Conservation (phyloP, 2,888 invertebrate genomes). For the Chironomus riparius region DNA sequence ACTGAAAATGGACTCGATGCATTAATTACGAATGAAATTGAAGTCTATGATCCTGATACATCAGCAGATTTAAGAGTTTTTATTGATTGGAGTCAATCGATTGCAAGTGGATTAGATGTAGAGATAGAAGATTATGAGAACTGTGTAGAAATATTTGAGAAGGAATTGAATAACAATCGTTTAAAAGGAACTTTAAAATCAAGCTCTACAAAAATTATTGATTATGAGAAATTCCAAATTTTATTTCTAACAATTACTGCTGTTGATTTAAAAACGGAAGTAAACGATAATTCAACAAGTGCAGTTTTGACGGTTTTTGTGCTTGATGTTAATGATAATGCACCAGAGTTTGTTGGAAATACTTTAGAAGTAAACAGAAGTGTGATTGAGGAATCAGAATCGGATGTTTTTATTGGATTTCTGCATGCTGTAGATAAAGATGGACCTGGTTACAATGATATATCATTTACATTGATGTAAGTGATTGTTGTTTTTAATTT, state of each 20-base stretch:
- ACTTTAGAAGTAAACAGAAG: conserved; percentile 41
- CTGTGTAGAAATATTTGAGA: neutral
- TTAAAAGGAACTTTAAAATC: conserved; percentile 29
- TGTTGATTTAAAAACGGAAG: conserved; percentile 44
- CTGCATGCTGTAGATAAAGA: conserved; percentile 54
- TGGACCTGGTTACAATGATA: conserved; percentile 49
- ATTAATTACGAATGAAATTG: conserved; percentile 42
- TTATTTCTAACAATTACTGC: conserved; percentile 48
- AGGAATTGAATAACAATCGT: neutral
- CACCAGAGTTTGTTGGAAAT: conserved; percentile 47
- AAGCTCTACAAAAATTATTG: conserved; percentile 39
- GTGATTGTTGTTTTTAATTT: conserved; percentile 31
- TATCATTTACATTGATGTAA: conserved; percentile 49
- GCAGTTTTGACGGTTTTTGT: conserved; percentile 51
- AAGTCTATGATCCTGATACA: conserved; percentile 52
- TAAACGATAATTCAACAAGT: conserved; percentile 45
- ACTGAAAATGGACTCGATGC: conserved; percentile 48
- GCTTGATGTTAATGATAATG: conserved; percentile 55
- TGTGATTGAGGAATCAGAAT: conserved; percentile 48
- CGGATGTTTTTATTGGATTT: conserved; percentile 45
- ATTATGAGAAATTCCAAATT: conserved; percentile 53
- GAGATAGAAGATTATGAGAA: conserved; percentile 31
- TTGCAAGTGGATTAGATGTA: conserved; percentile 45
- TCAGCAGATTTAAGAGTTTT: conserved; percentile 48
- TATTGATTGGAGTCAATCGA: conserved; percentile 51